phyloP scores from a whole-genome alignment of 2,888 invertebrate species.

The Apantesis nais region DNA sequence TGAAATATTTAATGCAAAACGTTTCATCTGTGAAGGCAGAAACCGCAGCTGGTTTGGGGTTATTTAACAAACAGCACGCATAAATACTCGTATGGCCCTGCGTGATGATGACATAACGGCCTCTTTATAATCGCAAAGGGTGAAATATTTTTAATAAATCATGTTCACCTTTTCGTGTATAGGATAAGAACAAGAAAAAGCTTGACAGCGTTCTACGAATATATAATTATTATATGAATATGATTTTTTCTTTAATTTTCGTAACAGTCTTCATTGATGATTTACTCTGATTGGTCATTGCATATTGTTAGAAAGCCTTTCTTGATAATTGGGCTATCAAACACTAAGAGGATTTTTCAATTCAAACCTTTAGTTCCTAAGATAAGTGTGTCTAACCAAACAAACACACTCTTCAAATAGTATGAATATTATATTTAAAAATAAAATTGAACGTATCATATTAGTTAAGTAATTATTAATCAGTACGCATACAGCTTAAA shows the following conservation, averaged over 20 bases:
- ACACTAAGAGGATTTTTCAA: no score
- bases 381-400: no score
- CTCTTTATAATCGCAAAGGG: neutral
- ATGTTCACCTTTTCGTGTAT: neutral
- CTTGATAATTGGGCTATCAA: no score
- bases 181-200: neutral
- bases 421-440: neutral
- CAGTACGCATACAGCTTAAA: neutral
- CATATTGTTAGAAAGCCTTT: no score
- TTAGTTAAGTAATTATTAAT: neutral
- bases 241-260: no score
- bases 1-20: neutral
- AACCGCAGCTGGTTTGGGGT: neutral
- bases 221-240: neutral
- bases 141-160: neutral
- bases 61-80: neutral
- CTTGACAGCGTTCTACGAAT: neutral
- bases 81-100: neutral
- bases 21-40: neutral
- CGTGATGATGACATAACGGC: neutral
- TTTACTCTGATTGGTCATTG: no score
- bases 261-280: no score
- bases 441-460: neutral
- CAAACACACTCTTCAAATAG: no score
- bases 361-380: no score